Evolutionary conservation across 2,888 invertebrate species (phyloP).

Genomic region (Hyposoter didymator): DNA sequence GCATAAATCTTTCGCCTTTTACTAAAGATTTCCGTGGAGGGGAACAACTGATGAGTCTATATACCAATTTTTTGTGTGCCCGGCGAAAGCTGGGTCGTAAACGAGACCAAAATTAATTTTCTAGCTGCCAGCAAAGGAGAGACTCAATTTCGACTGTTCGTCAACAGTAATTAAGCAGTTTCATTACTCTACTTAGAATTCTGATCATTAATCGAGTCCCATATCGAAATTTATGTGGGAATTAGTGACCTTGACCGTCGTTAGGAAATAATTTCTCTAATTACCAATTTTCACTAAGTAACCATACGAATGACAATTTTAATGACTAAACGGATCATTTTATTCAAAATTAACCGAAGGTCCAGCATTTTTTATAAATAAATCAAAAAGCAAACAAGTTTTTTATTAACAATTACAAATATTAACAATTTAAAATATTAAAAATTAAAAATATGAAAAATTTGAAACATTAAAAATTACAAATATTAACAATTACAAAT

Average conservation of each 20-base stretch:
- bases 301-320: not conserved
- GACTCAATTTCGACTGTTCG: not conserved
- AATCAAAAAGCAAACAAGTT: not conserved
- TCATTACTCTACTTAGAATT: not conserved
- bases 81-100: constrained; percentile 75
- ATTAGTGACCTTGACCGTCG: not conserved
- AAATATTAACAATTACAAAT: not conserved
- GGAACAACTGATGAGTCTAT: constrained; percentile 75
- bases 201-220: too few species aligned
- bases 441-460: too few species aligned
- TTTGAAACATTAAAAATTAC: not conserved
- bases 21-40: constrained; percentile 85
- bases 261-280: not conserved
- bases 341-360: not conserved
- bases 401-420: not conserved
- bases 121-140: not conserved
- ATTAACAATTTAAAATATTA: too few species aligned
- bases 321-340: not conserved
- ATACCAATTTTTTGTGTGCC: constrained; percentile 78
- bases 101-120: constrained; percentile 63
- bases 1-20: constrained; percentile 85
- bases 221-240: too few species aligned
- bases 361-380: not conserved
- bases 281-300: not conserved
- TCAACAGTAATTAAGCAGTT: not conserved